phyloP scores from a whole-genome alignment of 2,113 vertebrate genomes.

The Sula dactylatra region DNA sequence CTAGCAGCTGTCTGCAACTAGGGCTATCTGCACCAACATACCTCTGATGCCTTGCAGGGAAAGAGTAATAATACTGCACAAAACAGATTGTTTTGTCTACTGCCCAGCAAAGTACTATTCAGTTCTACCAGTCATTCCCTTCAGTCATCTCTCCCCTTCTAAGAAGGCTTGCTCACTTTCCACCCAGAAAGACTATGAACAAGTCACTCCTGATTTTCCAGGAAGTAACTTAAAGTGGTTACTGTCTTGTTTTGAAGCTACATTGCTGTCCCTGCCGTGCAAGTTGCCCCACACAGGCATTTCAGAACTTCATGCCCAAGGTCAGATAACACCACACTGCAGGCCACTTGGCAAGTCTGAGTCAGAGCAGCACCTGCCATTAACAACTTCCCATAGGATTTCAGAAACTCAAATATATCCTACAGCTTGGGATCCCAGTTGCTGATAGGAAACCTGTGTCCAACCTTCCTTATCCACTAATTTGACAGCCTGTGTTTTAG shows the following conservation, averaged over 20 bases:
- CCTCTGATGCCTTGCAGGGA: not conserved
- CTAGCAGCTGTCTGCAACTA: not conserved
- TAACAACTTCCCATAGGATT: not conserved
- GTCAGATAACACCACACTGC: not conserved
- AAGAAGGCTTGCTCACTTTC: not conserved
- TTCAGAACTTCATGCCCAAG: not conserved
- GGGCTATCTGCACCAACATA: not conserved
- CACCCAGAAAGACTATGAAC: not conserved
- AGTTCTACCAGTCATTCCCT: not conserved
- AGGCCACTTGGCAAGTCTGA: not conserved
- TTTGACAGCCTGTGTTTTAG: not conserved
- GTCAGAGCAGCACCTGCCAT: not conserved
- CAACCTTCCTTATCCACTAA: not conserved
- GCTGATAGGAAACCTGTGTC: not conserved
- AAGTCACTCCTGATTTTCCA: constrained; percentile 34
- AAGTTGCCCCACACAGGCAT: not conserved
- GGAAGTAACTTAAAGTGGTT: not conserved
- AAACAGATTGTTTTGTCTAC: not conserved
- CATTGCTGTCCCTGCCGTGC: not conserved
- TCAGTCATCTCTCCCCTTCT: not conserved
- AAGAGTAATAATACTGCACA: not conserved
- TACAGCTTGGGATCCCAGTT: not conserved
- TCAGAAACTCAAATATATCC: not conserved
- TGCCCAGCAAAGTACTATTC: not conserved
- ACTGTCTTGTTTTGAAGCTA: not conserved